These are phyloP conservation scores for Oopsacas minuta DNA, from an alignment of 37 sponge, comb jelly and placozoan genomes.

Conservation along the genomic window DNA sequence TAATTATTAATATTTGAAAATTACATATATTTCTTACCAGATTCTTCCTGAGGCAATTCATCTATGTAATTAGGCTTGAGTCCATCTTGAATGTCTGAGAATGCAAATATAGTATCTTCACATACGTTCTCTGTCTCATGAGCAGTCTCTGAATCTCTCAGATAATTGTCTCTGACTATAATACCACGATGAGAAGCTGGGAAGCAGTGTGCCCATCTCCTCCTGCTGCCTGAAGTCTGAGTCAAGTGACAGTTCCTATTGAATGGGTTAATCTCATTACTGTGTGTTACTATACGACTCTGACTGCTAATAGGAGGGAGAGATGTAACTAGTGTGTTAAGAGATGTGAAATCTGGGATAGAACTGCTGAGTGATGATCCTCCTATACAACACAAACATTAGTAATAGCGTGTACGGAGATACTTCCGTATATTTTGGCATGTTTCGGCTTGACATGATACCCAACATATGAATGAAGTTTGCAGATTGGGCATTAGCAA, in stretches of 20 bases:
- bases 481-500: too few relatives aligned
- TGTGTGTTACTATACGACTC: not conserved
- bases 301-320: not conserved
- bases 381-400: not conserved
- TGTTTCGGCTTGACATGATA: too few relatives aligned
- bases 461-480: too few relatives aligned
- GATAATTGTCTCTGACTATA: constrained; percentile 25
- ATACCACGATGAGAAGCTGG: constrained; percentile 11
- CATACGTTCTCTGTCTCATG: constrained; percentile 9
- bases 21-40: too few relatives aligned
- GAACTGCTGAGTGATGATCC: not conserved
- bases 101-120: not conserved
- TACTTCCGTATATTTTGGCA: too few relatives aligned
- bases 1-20: too few relatives aligned
- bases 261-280: constrained; percentile 27
- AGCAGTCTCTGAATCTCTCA: not conserved
- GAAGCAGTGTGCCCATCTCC: constrained; percentile 33
- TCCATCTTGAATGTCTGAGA: not conserved
- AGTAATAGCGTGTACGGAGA: too few relatives aligned
- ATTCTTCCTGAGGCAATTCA: not conserved
- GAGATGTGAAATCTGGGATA: constrained; percentile 14
- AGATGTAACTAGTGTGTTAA: not conserved
- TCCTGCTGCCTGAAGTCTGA: constrained; percentile 20
- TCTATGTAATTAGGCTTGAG: not conserved
- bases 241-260: constrained; percentile 18